These are phyloP conservation scores for Eupithecia abbreviata DNA, from an alignment of 2,888 invertebrate genomes.

Conservation along the genomic window DNA sequence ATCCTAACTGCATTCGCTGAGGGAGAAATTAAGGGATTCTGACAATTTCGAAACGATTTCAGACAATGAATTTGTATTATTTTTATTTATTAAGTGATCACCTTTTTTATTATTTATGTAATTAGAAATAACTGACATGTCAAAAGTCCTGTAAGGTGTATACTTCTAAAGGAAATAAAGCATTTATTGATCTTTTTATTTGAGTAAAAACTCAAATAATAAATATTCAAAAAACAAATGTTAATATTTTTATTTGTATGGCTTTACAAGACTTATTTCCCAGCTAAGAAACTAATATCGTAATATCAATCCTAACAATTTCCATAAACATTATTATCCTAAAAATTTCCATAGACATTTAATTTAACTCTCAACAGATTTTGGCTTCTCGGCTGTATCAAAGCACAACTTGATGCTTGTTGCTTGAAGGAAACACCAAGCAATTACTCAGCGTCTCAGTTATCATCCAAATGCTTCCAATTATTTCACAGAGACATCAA, in stretches of 20 bases:
- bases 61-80: not conserved
- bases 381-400: constrained; percentile 37
- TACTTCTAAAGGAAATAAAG: not conserved
- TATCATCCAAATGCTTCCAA: constrained; percentile 12
- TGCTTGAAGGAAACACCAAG: constrained; percentile 13
- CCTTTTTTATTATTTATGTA: not conserved
- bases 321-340: not conserved
- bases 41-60: not conserved
- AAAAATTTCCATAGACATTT: not conserved
- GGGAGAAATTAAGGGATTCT: not conserved
- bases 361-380: constrained; percentile 1
- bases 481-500: constrained; percentile 12
- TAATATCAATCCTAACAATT: too few species aligned
- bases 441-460: constrained; percentile 11
- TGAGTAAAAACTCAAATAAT: too few species aligned
- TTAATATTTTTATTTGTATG: not conserved
- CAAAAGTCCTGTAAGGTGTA: not conserved
- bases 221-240: too few species aligned
- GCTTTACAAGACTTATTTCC: not conserved
- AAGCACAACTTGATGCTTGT: constrained; percentile 9
- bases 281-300: not conserved
- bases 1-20: not conserved
- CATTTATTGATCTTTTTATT: too few species aligned
- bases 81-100: not conserved
- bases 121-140: not conserved